Percentiles rank a stretch among this genome's conserved stretches.
Conservation (phyloP, 2,888 invertebrate genomes). For the Drosophila anceps region DNA sequence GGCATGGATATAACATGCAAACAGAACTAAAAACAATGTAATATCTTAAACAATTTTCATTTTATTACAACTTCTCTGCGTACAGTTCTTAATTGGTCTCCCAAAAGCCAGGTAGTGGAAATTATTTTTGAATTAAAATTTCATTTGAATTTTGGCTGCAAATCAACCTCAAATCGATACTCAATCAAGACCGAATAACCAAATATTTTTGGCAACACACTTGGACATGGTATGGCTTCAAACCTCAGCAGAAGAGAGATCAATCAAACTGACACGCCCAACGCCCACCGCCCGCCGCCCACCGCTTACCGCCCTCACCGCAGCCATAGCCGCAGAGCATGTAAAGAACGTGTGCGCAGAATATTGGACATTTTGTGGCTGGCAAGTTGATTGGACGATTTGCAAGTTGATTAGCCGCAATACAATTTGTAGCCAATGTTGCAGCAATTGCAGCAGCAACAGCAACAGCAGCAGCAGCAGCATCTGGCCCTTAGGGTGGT, state of each 20-base stretch:
- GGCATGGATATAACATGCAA: not conserved
- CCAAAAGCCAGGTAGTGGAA: not conserved
- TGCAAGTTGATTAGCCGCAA: slow-evolving; percentile 68
- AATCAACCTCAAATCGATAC: not conserved
- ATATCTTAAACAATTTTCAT: not conserved
- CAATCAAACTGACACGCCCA: slow-evolving; percentile 1
- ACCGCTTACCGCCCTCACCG: too few species aligned
- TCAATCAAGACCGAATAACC: not conserved
- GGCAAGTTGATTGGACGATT: slow-evolving; percentile 64
- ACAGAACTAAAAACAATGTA: not conserved
- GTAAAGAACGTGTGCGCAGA: slow-evolving; percentile 29
- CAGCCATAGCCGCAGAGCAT: slow-evolving; percentile 24
- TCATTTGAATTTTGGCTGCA: not conserved
- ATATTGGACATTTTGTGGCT: slow-evolving; percentile 50
- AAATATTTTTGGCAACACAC: not conserved
- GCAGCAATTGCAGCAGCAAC: slow-evolving; percentile 1
- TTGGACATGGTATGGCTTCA: not conserved
- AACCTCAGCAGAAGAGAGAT: not conserved
- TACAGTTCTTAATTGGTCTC: not conserved
- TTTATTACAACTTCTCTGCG: not conserved
- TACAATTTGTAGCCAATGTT: slow-evolving; percentile 12
- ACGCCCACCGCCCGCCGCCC: too few species aligned
- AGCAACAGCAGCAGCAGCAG: not conserved
- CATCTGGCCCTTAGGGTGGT: slow-evolving; percentile 1
- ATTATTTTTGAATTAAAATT: not conserved